Conservation (phyloP, 2,888 invertebrate genomes). For the Pyrrhosoma nymphula region DNA sequence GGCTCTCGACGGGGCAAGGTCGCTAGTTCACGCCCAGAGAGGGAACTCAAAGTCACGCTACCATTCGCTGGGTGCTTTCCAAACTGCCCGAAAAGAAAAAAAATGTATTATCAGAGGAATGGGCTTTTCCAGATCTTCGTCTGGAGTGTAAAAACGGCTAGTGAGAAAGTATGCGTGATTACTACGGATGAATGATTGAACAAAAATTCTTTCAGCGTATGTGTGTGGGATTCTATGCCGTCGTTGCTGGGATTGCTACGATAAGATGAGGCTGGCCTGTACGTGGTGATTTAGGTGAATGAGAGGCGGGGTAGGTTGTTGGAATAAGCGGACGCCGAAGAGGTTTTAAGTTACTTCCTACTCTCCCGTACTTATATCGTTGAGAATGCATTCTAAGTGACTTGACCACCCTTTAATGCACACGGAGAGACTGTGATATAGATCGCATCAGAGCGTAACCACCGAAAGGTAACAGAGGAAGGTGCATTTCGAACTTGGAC, state of each 20-base stretch:
- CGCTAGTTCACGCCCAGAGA: neutral
- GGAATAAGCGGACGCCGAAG: neutral
- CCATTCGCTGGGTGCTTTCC: neutral
- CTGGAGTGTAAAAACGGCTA: neutral
- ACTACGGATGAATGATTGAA: neutral
- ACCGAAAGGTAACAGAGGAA: too few species aligned
- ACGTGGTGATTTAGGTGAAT: neutral
- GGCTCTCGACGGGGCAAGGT: neutral
- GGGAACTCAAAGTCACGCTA: neutral
- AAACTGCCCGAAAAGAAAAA: neutral
- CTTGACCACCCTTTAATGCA: too few species aligned
- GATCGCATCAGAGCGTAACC: too few species aligned
- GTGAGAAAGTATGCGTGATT: neutral
- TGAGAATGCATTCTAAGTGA: neutral
- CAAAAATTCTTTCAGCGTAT: neutral
- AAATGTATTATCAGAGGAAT: neutral
- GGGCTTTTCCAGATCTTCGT: neutral
- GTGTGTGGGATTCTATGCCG: neutral
- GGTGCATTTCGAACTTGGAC: too few species aligned
- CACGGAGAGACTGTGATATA: too few species aligned
- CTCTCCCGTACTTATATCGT: neutral
- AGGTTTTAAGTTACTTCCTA: neutral
- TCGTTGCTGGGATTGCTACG: neutral
- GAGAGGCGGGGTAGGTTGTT: neutral
- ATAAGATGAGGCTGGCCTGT: neutral